Evolutionary conservation across 2,888 invertebrate species (phyloP), one percentile per base, ranked within the genome.

Genomic region (Tanytarsus gracilentus): DNA sequence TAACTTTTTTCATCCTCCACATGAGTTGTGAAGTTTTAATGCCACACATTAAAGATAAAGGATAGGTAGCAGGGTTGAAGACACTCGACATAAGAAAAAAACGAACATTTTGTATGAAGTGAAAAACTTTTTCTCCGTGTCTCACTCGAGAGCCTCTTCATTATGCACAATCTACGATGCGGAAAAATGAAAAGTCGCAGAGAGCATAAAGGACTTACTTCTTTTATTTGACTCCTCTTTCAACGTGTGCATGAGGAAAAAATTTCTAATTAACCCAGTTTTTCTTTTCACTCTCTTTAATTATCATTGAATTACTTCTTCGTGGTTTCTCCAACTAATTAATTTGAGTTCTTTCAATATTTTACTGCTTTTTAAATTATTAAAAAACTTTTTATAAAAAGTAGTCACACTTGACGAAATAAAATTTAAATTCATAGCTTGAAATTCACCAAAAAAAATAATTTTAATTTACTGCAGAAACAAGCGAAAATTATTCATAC

Each of bases 241-340:
- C 33, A 11, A 5, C 9, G 33, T 5, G n/a, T 33, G n/a, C 2
- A 5, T 11, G 6, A 33, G 33, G n/a, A 33, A 33, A 50, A 50
- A 27, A 26, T 50, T 50, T 50, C 26, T 50, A 52, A 33, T 52
- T 52, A 52, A 52, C 52, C 52, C 52, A 52, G 14, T 52, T 52
- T 23, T 29, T 40, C 33, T 33, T 33, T 33, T 33, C 11, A 9
- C 33, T 33, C 6, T 11, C 33, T 2, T 11, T 11, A 33, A 33
- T 11, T 33, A 33, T 11, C 11, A 33, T 33, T 11, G 33, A 33
- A 33, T 11, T 11, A 11, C n/a, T 9, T 5, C 33, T 11, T 33
- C 33, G 6, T 33, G 33, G n/a, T 33, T 33, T 33, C 33, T 33
- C 6, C n/a, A n/a, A n/a, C n/a, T n/a, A n/a, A n/a, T n/a, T n/a